Evolutionary conservation across 1,140 invertebrate genomes (phyloP), one percentile per base, ranked within the genome.

Genomic region (Zaprionus africanus): DNA sequence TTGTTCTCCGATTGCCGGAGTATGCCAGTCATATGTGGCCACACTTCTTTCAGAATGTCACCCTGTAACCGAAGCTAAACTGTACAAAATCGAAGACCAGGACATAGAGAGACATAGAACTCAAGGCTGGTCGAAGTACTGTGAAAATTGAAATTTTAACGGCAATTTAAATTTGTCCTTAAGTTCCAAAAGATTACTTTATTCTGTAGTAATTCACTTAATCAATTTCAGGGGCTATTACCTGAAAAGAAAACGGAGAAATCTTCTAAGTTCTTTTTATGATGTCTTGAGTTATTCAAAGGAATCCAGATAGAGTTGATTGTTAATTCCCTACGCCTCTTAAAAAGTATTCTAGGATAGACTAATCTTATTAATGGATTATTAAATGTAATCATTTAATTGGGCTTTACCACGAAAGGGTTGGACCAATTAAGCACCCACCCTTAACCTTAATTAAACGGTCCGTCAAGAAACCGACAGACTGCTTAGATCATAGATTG

Each of bases 61-160:
- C 67, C 70, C 67, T 61, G 17, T 67, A 61, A 80, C 86, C 66
- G 69, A 82, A 77, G 75, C 58, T 75, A 85, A 81, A 79, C 36
- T 73, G 38, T 71, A 41, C 67, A 73, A 67, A 73, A 64, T 66
- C 53, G 53, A 22, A 49, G 46, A 24, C 5, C 2, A 17, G 41
- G 6, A 22, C 34, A 62, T 56, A 53, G 62, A 62, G 46, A 62
- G 65, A 69, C 59, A 66, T 36, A 28, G 65, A 72, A 79, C 38
- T 43, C 15, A 38, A 41, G 17, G 43, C 49, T 46, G 61, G 68
- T 60, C 43, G 53, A 7, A 51, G 26, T 22, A 57, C 85, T 82
- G 84, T 88, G 79, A 68, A 90, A 90, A 90, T 90, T 79, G 64
- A 51, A 79, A 90, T 90, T 90, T 79, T 15, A 79, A 79, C 76